Percentiles rank a stretch among this genome's conserved stretches.
phyloP scores from a whole-genome alignment of 2,797 vertebrate species.

The Pseudochaenichthys georgianus region DNA sequence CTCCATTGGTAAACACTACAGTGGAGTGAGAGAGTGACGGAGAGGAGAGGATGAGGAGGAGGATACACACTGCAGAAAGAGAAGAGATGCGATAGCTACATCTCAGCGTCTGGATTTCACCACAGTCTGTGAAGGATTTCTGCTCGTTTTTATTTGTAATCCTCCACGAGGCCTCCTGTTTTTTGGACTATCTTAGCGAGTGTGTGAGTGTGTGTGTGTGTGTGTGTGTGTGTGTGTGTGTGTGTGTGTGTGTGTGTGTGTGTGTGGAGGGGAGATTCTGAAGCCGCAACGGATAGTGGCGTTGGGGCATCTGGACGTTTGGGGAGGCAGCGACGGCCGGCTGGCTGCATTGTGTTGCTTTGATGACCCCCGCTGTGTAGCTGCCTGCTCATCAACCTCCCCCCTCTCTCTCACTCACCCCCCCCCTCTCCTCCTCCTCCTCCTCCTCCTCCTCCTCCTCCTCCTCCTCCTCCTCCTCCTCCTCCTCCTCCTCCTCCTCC shows the following conservation, averaged over 20 bases:
- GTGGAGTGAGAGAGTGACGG: slow-evolving; percentile 73
- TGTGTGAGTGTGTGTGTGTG: slow-evolving; percentile 1
- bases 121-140: slow-evolving; percentile 54
- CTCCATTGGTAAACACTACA: slow-evolving; percentile 56
- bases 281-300: slow-evolving; percentile 40
- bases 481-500: too few species aligned
- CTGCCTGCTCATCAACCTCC: slow-evolving; percentile 89
- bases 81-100: slow-evolving; percentile 66
- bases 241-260: not conserved
- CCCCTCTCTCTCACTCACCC: slow-evolving; percentile 66
- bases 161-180: slow-evolving; percentile 17
- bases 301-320: slow-evolving; percentile 76
- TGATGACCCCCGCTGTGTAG: slow-evolving; percentile 96
- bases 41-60: slow-evolving; percentile 67
- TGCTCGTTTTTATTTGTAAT: slow-evolving; percentile 19
- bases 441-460: not conserved
- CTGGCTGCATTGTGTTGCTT: slow-evolving; percentile 94
- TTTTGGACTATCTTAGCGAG: not conserved
- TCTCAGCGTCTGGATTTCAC: slow-evolving; percentile 82
- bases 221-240: slow-evolving; percentile 4
- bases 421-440: not conserved
- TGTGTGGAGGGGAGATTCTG: slow-evolving; percentile 42
- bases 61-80: slow-evolving; percentile 58
- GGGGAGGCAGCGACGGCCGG: slow-evolving; percentile 84
- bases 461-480: too few species aligned